These are phyloP conservation scores for Tetrao urogallus DNA, from an alignment of 2,113 vertebrate genomes.

Conservation along the genomic window DNA sequence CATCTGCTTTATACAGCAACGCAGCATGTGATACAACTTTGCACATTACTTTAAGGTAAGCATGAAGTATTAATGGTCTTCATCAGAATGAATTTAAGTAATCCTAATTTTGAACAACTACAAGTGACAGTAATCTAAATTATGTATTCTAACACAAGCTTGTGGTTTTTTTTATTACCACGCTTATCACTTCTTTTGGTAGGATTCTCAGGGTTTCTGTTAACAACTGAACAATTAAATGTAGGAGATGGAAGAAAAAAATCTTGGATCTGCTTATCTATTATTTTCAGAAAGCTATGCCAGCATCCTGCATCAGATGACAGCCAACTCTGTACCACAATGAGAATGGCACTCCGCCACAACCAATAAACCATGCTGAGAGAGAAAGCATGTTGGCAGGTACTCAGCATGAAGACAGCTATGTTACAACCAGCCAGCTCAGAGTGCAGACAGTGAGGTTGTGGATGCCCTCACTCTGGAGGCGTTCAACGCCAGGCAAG, in stretches of 20 bases:
- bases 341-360: background rate
- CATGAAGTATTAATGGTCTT: background rate
- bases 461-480: too few species aligned
- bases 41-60: background rate
- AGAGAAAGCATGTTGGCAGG: background rate
- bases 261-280: background rate
- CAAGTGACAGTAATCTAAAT: background rate
- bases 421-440: background rate
- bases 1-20: background rate
- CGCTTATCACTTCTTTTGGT: background rate
- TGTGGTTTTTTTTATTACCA: background rate
- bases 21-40: background rate
- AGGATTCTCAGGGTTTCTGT: conserved; percentile 24
- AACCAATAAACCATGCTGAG: background rate
- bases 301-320: conserved; percentile 5
- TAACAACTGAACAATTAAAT: background rate
- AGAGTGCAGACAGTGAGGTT: background rate
- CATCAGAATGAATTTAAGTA: conserved; percentile 3
- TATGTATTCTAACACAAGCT: background rate
- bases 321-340: conserved; percentile 6
- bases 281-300: conserved; percentile 7
- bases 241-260: background rate
- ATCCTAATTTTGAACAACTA: background rate
- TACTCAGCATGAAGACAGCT: background rate
- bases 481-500: too few species aligned